Evolutionary conservation across 1,140 invertebrate species (phyloP).

Genomic region (Drosophila kepulauana): DNA sequence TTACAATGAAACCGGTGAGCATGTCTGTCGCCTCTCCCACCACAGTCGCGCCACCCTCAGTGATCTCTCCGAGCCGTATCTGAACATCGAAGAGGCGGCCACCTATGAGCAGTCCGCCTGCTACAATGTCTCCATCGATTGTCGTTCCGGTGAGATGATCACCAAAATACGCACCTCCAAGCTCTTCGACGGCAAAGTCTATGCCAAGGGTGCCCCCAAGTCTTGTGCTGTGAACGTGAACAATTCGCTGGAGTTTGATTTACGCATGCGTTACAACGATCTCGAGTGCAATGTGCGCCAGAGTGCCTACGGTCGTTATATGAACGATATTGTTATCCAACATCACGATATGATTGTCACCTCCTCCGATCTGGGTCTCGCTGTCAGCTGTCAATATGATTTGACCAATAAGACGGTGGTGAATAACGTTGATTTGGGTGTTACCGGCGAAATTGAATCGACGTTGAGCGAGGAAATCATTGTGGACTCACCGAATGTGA

Average conservation of each 20-base stretch:
- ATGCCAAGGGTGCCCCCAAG: constrained; percentile 96
- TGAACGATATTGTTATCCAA: constrained; percentile 96
- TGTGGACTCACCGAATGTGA: constrained; percentile 96
- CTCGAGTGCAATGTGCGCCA: constrained; percentile 95
- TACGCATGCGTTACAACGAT: constrained; percentile 95
- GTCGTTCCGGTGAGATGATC: constrained; percentile 96
- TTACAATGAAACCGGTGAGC: constrained; percentile 95
- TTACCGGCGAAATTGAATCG: constrained; percentile 93
- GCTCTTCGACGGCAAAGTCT: constrained; percentile 97
- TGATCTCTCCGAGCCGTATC: constrained; percentile 95
- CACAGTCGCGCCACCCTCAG: constrained; percentile 94
- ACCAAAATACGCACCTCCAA: constrained; percentile 96
- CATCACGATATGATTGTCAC: constrained; percentile 98
- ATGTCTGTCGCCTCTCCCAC: constrained; percentile 96
- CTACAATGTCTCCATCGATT: constrained; percentile 97
- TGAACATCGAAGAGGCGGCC: constrained; percentile 94
- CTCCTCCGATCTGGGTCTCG: constrained; percentile 96
- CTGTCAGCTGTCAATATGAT: constrained; percentile 97
- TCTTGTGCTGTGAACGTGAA: constrained; percentile 95
- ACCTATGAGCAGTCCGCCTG: constrained; percentile 97
- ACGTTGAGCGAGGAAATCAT: constrained; percentile 93
- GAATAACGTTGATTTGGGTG: constrained; percentile 95
- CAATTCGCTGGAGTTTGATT: constrained; percentile 93
- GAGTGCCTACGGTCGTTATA: constrained; percentile 92
- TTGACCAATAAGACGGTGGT: constrained; percentile 96